Evolutionary conservation across 2,888 invertebrate genomes (phyloP).

Genomic region (Limnephilus rhombicus): DNA sequence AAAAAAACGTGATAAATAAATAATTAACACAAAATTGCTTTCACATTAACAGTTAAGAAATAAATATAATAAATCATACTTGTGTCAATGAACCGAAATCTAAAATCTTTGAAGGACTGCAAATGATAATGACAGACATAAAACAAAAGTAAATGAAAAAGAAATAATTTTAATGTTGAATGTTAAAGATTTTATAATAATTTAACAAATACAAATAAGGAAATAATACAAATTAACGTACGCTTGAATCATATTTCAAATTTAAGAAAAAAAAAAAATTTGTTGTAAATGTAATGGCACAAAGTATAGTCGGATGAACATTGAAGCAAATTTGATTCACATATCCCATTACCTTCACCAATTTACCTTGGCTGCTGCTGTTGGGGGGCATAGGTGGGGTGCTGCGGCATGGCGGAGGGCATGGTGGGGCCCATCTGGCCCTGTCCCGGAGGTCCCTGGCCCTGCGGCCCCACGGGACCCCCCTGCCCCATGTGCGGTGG

Average conservation of each 20-base stretch:
- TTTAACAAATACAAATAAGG: not conserved
- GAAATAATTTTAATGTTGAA: not conserved
- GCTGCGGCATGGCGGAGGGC: conserved; percentile 42
- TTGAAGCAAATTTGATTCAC: not conserved
- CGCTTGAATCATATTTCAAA: not conserved
- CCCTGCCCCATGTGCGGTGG: conserved; percentile 65
- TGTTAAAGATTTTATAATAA: not conserved
- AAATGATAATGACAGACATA: not conserved
- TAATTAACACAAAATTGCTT: not conserved
- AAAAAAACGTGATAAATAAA: not conserved
- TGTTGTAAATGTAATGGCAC: not conserved
- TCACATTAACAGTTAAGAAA: not conserved
- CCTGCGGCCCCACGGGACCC: not conserved
- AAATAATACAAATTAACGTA: not conserved
- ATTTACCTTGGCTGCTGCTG: conserved; percentile 50
- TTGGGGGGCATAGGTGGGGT: conserved; percentile 39
- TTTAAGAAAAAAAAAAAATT: not conserved
- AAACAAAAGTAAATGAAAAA: not conserved
- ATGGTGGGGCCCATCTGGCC: conserved; percentile 20
- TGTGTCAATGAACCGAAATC: not conserved
- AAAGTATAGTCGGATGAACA: not conserved
- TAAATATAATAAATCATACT: not conserved
- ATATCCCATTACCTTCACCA: conserved; percentile 47
- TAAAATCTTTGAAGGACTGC: not conserved
- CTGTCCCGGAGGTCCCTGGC: conserved; percentile 53